Conservation (phyloP, 2,797 vertebrate species). For the Melanogrammus aeglefinus region DNA sequence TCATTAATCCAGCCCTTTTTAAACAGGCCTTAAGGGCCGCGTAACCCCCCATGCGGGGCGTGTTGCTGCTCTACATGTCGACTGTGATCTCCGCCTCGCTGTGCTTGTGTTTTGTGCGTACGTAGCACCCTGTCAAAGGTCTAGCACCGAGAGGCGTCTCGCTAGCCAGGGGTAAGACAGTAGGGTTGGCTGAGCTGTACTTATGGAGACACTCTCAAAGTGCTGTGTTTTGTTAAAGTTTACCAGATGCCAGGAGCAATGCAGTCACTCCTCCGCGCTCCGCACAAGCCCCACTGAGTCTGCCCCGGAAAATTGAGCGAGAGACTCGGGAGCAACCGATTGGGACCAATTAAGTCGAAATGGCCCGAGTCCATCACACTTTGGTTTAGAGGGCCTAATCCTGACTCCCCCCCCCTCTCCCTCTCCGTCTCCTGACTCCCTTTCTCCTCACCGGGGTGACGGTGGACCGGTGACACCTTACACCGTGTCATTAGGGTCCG, state of each 20-base stretch:
- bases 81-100: too few relatives aligned
- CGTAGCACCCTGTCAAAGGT: constrained; percentile 13
- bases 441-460: too few relatives aligned
- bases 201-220: constrained; percentile 46
- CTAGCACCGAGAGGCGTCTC: constrained; percentile 18
- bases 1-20: neutral
- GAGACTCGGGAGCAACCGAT: constrained; percentile 64
- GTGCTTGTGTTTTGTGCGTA: neutral
- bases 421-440: too few relatives aligned
- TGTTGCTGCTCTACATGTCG: too few relatives aligned
- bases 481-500: too few relatives aligned
- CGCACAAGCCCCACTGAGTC: constrained; percentile 60
- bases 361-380: constrained; percentile 67
- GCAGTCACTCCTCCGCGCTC: constrained; percentile 63
- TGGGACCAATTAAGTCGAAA: constrained; percentile 67
- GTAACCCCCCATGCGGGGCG: too few relatives aligned
- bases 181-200: constrained; percentile 44
- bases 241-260: constrained; percentile 69
- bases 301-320: constrained; percentile 55
- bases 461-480: too few relatives aligned
- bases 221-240: constrained; percentile 60
- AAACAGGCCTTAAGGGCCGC: neutral
- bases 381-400: constrained; percentile 53
- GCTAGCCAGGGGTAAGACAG: constrained; percentile 27
- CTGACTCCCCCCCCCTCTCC: constrained; percentile 11